Percentiles rank a stretch among this genome's conserved stretches.
These are phyloP conservation scores for Sesamia nonagrioides DNA, from an alignment of 1,140 invertebrate genomes.

Conservation along the genomic window DNA sequence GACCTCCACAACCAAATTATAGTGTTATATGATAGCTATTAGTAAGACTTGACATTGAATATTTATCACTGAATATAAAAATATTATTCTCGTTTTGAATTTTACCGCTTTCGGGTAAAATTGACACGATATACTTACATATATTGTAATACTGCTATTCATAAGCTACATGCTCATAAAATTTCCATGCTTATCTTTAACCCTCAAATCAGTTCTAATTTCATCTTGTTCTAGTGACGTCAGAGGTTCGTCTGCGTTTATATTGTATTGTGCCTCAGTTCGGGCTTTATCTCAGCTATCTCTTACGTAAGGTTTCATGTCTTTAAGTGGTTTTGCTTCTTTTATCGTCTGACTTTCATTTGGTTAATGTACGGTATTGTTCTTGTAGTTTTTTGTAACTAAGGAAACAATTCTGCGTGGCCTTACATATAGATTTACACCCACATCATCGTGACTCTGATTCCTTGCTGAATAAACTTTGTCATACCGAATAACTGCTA, in stretches of 20 bases:
- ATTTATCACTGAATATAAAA: too few species aligned
- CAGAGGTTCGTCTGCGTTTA: constrained; percentile 13
- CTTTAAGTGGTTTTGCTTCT: constrained; percentile 24
- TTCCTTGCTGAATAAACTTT: not conserved
- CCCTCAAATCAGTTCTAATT: constrained; percentile 26
- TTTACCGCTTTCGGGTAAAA: too few species aligned
- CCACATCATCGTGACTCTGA: not conserved
- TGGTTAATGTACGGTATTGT: constrained; percentile 12
- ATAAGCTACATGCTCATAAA: not conserved
- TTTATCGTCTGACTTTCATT: constrained; percentile 17
- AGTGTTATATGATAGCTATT: too few species aligned
- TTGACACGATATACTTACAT: too few species aligned
- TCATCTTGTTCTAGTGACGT: constrained; percentile 15
- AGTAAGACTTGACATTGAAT: too few species aligned
- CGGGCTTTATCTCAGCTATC: constrained; percentile 22
- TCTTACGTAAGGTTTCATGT: constrained; percentile 27
- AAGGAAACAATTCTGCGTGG: not conserved
- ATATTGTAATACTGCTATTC: too few species aligned
- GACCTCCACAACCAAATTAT: too few species aligned
- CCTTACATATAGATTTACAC: too few species aligned
- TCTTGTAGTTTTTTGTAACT: constrained; percentile 1
- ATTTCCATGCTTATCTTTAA: not conserved
- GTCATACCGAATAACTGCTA: not conserved
- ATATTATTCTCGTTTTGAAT: too few species aligned
- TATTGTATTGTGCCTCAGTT: constrained; percentile 25